phyloP scores from a whole-genome alignment of 64 coral and sea anemone species.

The Stylophora pistillata region DNA sequence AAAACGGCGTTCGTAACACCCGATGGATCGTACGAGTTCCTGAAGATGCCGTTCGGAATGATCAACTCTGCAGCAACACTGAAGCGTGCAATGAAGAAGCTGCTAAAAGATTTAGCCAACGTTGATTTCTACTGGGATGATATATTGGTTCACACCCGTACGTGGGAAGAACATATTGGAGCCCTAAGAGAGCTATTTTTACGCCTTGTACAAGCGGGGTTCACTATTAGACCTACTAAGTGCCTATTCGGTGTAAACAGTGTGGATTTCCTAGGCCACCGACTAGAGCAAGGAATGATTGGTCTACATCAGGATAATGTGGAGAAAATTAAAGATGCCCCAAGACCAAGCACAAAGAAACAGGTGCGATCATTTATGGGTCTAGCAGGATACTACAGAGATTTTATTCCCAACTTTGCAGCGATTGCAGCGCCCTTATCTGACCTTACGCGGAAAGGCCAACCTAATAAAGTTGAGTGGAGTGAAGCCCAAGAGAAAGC shows the following conservation, averaged over 20 bases:
- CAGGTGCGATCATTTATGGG: too few species aligned
- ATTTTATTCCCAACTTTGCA: slow-evolving; percentile 18
- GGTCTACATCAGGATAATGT: too few species aligned
- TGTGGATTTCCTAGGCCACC: too few species aligned
- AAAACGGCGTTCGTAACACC: slow-evolving; percentile 38
- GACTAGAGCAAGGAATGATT: too few species aligned
- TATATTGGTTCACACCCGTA: slow-evolving; percentile 30
- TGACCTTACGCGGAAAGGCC: too few species aligned
- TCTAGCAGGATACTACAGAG: too few species aligned
- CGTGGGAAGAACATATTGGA: slow-evolving; percentile 35
- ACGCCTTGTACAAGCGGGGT: background rate
- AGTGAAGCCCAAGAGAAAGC: slow-evolving; percentile 19
- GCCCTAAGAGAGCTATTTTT: slow-evolving; percentile 1
- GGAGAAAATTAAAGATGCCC: too few species aligned
- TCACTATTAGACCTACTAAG: too few species aligned
- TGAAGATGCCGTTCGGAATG: slow-evolving; percentile 48
- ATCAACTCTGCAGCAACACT: slow-evolving; percentile 24
- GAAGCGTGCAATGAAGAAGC: too few species aligned
- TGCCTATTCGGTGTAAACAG: too few species aligned
- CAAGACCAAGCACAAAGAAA: too few species aligned
- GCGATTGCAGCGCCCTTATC: too few species aligned
- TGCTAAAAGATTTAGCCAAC: background rate
- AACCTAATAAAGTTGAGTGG: slow-evolving; percentile 23
- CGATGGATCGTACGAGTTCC: slow-evolving; percentile 17
- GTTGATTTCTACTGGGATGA: slow-evolving; percentile 26